These are phyloP conservation scores for Lagodon rhomboides DNA, from an alignment of 2,797 vertebrate genomes.

Conservation along the genomic window DNA sequence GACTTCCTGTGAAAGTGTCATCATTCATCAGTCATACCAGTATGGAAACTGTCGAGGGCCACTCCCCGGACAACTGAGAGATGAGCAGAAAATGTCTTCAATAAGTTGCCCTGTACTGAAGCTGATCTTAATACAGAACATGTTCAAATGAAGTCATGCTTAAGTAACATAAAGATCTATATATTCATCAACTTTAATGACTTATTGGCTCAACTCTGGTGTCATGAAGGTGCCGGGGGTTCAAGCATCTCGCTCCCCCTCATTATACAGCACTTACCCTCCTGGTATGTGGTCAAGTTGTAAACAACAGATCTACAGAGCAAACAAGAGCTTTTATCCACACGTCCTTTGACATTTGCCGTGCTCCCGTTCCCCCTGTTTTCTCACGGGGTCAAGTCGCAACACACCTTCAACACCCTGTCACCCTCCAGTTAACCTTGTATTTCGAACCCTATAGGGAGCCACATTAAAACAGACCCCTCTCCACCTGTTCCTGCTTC, in stretches of 20 bases:
- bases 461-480: conserved; percentile 48
- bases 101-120: neutral
- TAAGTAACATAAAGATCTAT: neutral
- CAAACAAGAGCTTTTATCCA: conserved; percentile 76
- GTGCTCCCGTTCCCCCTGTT: conserved; percentile 53
- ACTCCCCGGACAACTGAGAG: neutral
- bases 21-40: neutral
- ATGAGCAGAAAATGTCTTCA: neutral
- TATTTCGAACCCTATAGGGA: conserved; percentile 64
- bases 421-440: conserved; percentile 73
- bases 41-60: neutral
- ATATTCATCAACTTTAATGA: neutral
- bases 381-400: conserved; percentile 80
- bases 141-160: neutral
- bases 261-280: conserved; percentile 20
- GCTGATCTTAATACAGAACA: neutral
- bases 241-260: conserved; percentile 16
- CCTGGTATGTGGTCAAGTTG: conserved; percentile 65
- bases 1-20: neutral
- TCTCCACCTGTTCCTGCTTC: conserved; percentile 53
- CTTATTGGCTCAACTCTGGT: conserved; percentile 5
- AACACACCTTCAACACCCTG: conserved; percentile 71
- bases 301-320: conserved; percentile 70
- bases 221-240: neutral
- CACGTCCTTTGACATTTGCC: conserved; percentile 71